phyloP scores from a whole-genome alignment of 2,113 vertebrate genomes.

The Procavia capensis region DNA sequence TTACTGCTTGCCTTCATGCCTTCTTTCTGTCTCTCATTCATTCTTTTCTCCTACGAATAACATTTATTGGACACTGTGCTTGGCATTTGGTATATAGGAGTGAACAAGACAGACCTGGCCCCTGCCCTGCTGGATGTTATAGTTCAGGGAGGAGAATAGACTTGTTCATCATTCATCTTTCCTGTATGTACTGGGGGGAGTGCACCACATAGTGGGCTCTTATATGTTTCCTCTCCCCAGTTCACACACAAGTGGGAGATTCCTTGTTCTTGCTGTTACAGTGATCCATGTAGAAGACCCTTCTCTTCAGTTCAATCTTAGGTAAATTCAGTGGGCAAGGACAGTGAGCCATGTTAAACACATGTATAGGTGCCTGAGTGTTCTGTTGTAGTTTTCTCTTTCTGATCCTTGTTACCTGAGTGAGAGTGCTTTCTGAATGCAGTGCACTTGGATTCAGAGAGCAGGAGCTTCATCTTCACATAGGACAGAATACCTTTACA shows the following conservation, averaged over 20 bases:
- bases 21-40: not conserved
- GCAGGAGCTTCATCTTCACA: not conserved
- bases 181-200: not conserved
- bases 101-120: not conserved
- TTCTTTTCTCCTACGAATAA: slow-evolving; percentile 6
- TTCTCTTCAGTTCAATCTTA: slow-evolving; percentile 4
- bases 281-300: not conserved
- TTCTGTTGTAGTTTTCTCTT: slow-evolving; percentile 34
- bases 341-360: not conserved
- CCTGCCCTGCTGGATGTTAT: slow-evolving; percentile 1
- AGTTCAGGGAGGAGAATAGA: not conserved
- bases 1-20: not conserved
- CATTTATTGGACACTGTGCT: not conserved
- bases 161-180: not conserved
- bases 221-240: not conserved
- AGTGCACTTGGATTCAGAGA: slow-evolving; percentile 59
- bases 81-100: not conserved
- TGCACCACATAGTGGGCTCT: not conserved
- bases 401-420: slow-evolving; percentile 73
- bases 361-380: not conserved
- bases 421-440: slow-evolving; percentile 73
- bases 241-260: not conserved
- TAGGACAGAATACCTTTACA: not conserved
- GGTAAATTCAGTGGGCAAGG: not conserved
- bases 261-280: not conserved